Base-by-base conservation (phyloP, 2,113 vertebrate genomes). In the Gopherus evgoodei region DNA sequence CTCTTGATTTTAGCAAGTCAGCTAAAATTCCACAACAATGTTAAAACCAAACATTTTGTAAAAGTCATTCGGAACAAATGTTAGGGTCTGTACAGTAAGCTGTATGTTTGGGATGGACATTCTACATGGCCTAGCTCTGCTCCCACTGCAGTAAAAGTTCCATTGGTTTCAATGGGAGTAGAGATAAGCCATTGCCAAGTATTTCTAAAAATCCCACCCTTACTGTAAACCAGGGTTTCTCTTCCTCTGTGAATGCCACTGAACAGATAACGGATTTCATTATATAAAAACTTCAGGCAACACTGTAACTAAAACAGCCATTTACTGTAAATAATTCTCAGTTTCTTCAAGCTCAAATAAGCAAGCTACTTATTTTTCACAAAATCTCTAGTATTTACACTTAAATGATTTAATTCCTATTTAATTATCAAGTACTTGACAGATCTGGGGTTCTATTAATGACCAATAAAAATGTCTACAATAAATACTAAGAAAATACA, bases 181-280 rank as follows among this genome's bases (percentile, higher is more conserved):
- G 76, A 91, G 19, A 29, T 83, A 83, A 92, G n/a, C 12, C 56
- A 57, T 50, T 38, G 17, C 44, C 65, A 96, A 96, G 50, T 47
- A 47, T 35, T 96, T 91, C 87, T 54, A 81, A 95, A 96, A 80
- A 91, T 25, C 87, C 88, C 47, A 0, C 65, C 56, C 49, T 57
- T 27, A 17, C 21, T 49, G 47, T 8, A 31, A 88, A 87, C 86
- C 93, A 78, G 13, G 86, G 57, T 69, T 65, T 87, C 86, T 65
- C 52, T 80, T 82, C 91, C 53, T 59, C 83, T 87, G 90, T 86
- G 86, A 4, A 42, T 27, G 95, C 72, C 53, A 12, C 83, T 49
- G 87, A 95, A 87, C 76, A 65, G 53, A 79, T 50, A 91, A 96
- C 84, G 93, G 93, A 91, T 96, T 96, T 96, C 95, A 91, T 89